These are phyloP conservation scores for Hypolimnas misippus DNA, from an alignment of 2,888 invertebrate genomes.

Conservation along the genomic window DNA sequence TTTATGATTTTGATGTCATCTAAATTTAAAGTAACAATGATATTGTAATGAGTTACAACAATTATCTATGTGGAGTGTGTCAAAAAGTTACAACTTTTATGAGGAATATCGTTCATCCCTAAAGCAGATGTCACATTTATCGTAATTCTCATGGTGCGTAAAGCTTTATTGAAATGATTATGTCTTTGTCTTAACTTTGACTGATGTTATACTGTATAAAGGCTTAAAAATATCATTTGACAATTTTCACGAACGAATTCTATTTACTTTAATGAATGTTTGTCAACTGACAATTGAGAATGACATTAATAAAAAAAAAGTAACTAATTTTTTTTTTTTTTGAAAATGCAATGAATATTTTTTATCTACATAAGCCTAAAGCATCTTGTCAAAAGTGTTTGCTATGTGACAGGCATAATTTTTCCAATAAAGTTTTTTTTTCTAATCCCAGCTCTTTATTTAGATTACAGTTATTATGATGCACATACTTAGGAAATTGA, in stretches of 20 bases:
- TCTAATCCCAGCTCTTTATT: constrained; percentile 17
- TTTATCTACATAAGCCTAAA: not conserved
- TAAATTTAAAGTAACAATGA: not conserved
- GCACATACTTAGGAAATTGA: not conserved
- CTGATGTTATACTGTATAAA: too few species aligned
- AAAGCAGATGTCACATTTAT: constrained; percentile 14
- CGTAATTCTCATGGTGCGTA: constrained; percentile 18
- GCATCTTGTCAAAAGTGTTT: not conserved
- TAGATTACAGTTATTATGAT: constrained; percentile 22
- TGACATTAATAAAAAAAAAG: too few species aligned
- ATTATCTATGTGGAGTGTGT: too few species aligned
- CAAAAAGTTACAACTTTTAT: too few species aligned
- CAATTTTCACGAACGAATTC: too few species aligned
- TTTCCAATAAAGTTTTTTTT: constrained; percentile 14
- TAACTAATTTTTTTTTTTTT: too few species aligned
- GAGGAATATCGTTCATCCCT: not conserved
- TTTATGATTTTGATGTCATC: constrained; percentile 13
- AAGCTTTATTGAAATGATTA: constrained; percentile 15
- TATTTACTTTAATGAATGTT: too few species aligned
- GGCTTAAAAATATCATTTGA: too few species aligned
- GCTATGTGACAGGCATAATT: not conserved
- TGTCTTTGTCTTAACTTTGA: too few species aligned
- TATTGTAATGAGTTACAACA: too few species aligned
- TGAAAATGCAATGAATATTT: not conserved
- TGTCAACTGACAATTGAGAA: too few species aligned